phyloP scores from a whole-genome alignment of 2,888 invertebrate genomes.

The Loripinus fragilis region DNA sequence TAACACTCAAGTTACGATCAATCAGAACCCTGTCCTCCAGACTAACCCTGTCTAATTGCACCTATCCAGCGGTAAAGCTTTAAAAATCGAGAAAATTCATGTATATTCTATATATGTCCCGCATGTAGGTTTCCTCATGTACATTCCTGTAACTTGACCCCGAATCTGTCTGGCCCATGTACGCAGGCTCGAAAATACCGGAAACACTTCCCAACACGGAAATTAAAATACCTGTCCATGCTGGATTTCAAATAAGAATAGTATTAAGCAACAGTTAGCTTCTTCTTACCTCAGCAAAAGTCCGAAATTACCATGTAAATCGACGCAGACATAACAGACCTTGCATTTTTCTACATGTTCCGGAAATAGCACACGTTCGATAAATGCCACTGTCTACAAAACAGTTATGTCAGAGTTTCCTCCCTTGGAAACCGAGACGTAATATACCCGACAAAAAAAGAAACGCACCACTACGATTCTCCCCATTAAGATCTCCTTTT shows the following conservation, averaged over 20 bases:
- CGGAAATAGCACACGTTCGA: slow-evolving; percentile 8
- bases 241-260: background rate
- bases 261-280: background rate
- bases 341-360: slow-evolving; percentile 14
- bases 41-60: background rate
- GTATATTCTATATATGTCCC: slow-evolving; percentile 64
- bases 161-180: slow-evolving; percentile 19
- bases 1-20: background rate
- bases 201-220: background rate
- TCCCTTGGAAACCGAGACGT: no score
- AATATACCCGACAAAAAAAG: no score
- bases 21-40: background rate
- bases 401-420: slow-evolving; percentile 4
- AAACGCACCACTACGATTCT: no score
- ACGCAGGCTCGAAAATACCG: slow-evolving; percentile 26
- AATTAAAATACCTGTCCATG: background rate
- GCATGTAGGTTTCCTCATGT: slow-evolving; percentile 58
- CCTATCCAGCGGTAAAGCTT: background rate
- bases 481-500: no score
- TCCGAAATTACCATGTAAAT: background rate
- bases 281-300: background rate
- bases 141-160: slow-evolving; percentile 49
- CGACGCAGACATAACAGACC: background rate
- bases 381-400: background rate
- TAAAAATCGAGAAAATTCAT: slow-evolving; percentile 58